Percentiles rank a stretch among this genome's conserved stretches.
These are phyloP conservation scores for Thalassophryne amazonica DNA, from an alignment of 2,797 vertebrate species.

Conservation along the genomic window DNA sequence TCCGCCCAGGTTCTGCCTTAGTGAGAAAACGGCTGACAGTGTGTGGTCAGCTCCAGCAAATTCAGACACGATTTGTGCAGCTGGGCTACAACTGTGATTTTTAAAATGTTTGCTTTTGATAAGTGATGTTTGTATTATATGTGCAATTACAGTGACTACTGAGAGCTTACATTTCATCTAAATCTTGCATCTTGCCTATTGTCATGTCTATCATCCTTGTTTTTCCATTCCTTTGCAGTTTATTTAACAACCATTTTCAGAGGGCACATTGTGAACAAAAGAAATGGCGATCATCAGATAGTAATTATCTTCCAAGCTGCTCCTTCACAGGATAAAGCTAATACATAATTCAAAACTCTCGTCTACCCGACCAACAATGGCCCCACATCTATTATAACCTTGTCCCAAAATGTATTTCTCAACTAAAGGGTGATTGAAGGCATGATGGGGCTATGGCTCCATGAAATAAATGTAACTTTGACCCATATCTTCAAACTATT, in stretches of 20 bases:
- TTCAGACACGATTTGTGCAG: conserved; percentile 10
- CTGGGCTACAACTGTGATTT: not conserved
- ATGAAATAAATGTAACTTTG: conserved; percentile 73
- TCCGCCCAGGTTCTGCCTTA: conserved; percentile 25
- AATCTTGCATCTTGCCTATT: not conserved
- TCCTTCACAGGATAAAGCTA: conserved; percentile 52
- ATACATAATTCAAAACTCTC: conserved; percentile 60
- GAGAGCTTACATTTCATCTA: conserved; percentile 2
- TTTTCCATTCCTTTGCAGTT: conserved; percentile 22
- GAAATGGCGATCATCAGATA: conserved; percentile 45
- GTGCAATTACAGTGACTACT: not conserved
- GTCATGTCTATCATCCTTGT: not conserved
- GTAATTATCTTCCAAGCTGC: conserved; percentile 51
- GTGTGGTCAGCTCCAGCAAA: conserved; percentile 8
- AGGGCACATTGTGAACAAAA: conserved; percentile 48
- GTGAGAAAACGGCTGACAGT: conserved; percentile 60
- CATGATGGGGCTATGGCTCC: conserved; percentile 43
- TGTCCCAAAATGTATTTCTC: conserved; percentile 58
- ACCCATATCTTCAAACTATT: conserved; percentile 70
- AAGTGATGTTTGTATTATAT: not conserved
- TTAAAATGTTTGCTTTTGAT: not conserved
- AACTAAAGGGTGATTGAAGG: conserved; percentile 55
- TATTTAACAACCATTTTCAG: conserved; percentile 39
- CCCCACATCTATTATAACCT: conserved; percentile 54
- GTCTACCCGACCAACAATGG: conserved; percentile 26